Base-by-base conservation (phyloP, 1,140 invertebrate genomes). In the Delia radicum region DNA sequence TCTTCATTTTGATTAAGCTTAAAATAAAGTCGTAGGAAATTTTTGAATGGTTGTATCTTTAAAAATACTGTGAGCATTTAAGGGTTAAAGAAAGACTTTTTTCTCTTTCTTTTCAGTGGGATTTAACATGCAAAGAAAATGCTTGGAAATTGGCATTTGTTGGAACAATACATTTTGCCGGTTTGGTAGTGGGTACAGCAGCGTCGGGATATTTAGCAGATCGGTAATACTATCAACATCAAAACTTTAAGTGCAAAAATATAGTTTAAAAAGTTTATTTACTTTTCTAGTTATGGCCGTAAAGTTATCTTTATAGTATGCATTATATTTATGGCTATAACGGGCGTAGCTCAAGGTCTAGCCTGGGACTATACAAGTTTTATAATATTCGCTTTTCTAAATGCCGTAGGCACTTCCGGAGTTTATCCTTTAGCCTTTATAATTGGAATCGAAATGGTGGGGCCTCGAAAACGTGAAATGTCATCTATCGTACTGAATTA, bases 401-500 rank as follows among this genome's bases (percentile, higher is more conserved):
- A 91, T 78, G 90, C 91, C 0, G 79, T 91, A 6, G 88, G 89
- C 5, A 90, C 89, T 0, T 87, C 90, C 12, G 91, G 90, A 12
- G 87, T 91, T 15, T 92, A 90, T 81, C 89, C 90, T 8, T 82
- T 90, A 29, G 89, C 89, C 0, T 92, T 92, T 79, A 90, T 92
- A 55, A 86, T 92, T 29, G 90, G 91, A 46, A 88, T 93, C 15
- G 92, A 93, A 87, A 88, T 91, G 87, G 90, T 93, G 12, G 91
- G 91, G 2, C 88, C 88, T 7, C 84, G 85, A 21, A 91, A 90
- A 82, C 87, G 92, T 13, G 91, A 91, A 79, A 88, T 91, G 81
- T 90, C 89, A 76, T 91, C 90, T 18, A 88, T 92, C 27, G 88
- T 91, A 1, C 84, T 91, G 5, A 89, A 90, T 81, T 90, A 90